Base-by-base conservation (phyloP, 2,888 invertebrate species). In the Cotesia congregata region DNA sequence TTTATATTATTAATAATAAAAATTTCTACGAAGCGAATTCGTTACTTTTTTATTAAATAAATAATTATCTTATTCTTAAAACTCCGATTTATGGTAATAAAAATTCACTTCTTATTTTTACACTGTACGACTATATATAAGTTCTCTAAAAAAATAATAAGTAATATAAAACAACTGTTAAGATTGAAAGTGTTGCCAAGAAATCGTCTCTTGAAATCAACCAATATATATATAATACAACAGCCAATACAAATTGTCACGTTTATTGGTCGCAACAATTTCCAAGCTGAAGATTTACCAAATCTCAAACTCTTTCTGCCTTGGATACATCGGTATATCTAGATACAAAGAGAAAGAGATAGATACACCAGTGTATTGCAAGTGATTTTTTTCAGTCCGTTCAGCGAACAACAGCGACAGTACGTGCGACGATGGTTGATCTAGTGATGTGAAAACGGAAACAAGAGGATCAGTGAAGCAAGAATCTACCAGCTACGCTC, bases 231-330 rank as follows among this genome's bases (percentile, higher is more conserved):
- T 70, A 74, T 62, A n/a, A 30, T 30, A 39, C 12, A 12, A 50
- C 0, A 50, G 69, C 69, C 65, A 64, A 67, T 74, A 65, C 67
- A 74, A 77, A 79, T 82, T 80, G 79, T 77, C 80, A 78, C 78
- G 80, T 80, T 77, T 70, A 79, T 79, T 77, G 79, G 59, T 39
- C 59, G 38, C 67, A 30, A 64, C 64, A 50, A 50, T 50, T 50
- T 50, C 7, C 50, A 4, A 50, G 50, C 12, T 50, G 50, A 12
- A 50, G 50, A 50, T 50, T 50, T 50, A 12, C 50, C 12, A 50
- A 50, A 50, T 50, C 50, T 50, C 12, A 12, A 7, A 12, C 50
- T 50, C 12, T 50, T 50, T 50, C 7, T 9, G 7, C 50, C 50
- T 9, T 50, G 30, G 30, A 30, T 50, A 12, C 4, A 50, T 12